A percentile compares a stretch with the other conserved stretches of the same genome.
These are phyloP conservation scores for Syrphus vitripennis DNA, from an alignment of 2,888 invertebrate species.

Conservation along the genomic window DNA sequence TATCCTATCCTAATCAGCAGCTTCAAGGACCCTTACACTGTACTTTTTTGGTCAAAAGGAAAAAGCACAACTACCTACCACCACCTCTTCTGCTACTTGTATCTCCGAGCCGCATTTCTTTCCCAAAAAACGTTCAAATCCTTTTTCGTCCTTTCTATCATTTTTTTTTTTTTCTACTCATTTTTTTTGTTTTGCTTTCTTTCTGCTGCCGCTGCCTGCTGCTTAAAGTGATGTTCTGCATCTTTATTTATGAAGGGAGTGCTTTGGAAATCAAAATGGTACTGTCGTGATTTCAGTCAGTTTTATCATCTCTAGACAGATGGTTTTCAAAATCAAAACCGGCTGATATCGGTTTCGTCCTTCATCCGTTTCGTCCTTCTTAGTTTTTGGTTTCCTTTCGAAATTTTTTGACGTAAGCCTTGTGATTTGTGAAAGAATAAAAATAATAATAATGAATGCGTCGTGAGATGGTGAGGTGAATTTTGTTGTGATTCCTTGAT, in stretches of 20 bases:
- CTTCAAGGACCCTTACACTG: conserved; percentile 32
- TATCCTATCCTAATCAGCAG: conserved; percentile 62
- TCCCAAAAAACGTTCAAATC: conserved; percentile 61
- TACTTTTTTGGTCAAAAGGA: conserved; percentile 16
- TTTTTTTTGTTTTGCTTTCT: conserved; percentile 23
- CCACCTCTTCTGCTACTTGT: not conserved
- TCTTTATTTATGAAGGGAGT: conserved; percentile 56
- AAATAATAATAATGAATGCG: not conserved
- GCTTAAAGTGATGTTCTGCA: conserved; percentile 45
- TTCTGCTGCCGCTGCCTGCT: not conserved
- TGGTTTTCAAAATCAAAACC: conserved; percentile 61
- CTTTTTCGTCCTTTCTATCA: conserved; percentile 47
- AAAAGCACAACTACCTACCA: conserved; percentile 39
- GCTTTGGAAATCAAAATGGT: conserved; percentile 66
- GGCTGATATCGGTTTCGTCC: conserved; percentile 41
- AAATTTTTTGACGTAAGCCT: not conserved
- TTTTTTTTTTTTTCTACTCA: not conserved
- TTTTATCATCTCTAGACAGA: conserved; percentile 69
- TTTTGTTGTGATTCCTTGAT: not conserved
- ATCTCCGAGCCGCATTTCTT: conserved; percentile 38
- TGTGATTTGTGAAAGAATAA: not conserved
- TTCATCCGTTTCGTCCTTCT: conserved; percentile 3
- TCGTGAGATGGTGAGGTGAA: not conserved
- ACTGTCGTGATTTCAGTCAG: conserved; percentile 70
- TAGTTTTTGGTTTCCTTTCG: not conserved